phyloP scores from a whole-genome alignment of 2,113 vertebrate genomes.

The Leucosticte australis region DNA sequence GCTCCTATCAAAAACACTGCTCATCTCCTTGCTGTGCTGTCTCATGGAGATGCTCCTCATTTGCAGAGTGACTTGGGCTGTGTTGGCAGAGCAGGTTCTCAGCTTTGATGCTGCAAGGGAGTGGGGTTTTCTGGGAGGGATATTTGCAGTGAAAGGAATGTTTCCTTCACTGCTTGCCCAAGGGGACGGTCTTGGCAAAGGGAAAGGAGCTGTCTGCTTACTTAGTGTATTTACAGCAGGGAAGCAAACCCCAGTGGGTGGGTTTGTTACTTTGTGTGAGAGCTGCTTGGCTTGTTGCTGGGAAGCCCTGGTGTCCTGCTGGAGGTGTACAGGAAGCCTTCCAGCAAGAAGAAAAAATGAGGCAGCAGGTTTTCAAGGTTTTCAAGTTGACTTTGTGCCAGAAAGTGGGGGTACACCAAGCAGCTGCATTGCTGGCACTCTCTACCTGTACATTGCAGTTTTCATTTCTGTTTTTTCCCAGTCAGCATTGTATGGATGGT shows the following conservation, averaged over 20 bases:
- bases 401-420: background rate
- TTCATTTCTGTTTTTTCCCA: background rate
- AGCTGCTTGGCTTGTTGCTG: background rate
- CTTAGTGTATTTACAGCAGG: background rate
- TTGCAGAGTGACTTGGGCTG: background rate
- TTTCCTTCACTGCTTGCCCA: background rate
- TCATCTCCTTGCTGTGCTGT: background rate
- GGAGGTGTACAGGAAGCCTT: background rate
- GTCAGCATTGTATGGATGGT: background rate
- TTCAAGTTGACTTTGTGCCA: background rate
- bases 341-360: background rate
- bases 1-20: background rate
- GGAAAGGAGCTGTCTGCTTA: background rate
- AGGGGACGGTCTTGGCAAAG: background rate
- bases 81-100: background rate
- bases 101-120: background rate
- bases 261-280: background rate
- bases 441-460: background rate
- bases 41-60: background rate
- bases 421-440: background rate
- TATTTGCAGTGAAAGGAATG: background rate
- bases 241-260: background rate
- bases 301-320: background rate
- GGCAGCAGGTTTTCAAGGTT: background rate
- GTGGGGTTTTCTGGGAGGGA: fast-evolving